A percentile compares a stretch with the other conserved stretches of the same genome.
These are phyloP conservation scores for Smithornis capensis DNA, from an alignment of 2,113 vertebrate species.

Conservation along the genomic window DNA sequence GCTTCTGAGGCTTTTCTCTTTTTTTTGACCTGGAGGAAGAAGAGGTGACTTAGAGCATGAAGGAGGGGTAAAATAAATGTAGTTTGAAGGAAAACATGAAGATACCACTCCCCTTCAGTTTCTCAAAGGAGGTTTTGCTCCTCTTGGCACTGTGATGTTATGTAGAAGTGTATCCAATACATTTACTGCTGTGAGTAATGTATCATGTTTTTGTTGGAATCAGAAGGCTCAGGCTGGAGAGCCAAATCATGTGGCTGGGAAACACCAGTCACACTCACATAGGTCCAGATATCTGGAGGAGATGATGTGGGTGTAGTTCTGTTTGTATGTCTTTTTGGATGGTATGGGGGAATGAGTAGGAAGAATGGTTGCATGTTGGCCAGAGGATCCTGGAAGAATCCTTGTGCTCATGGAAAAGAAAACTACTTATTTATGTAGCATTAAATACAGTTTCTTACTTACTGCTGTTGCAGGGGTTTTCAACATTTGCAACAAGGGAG, in stretches of 20 bases:
- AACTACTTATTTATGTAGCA: background rate
- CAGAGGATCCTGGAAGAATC: background rate
- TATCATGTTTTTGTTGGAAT: constrained; percentile 34
- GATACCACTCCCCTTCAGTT: background rate
- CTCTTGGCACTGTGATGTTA: background rate
- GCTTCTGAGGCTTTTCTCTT: background rate
- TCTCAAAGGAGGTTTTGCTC: background rate
- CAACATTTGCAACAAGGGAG: background rate
- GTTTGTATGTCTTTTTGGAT: constrained; percentile 9
- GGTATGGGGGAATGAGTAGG: background rate
- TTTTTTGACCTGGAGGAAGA: background rate
- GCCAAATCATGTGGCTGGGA: background rate
- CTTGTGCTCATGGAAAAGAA: background rate
- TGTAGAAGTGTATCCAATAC: background rate
- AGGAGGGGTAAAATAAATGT: background rate
- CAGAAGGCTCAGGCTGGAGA: background rate
- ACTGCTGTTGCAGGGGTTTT: background rate
- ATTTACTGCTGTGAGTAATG: background rate
- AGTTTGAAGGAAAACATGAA: background rate
- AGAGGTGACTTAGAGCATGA: background rate
- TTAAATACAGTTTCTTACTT: background rate
- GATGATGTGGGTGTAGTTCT: constrained; percentile 27
- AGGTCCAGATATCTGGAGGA: background rate
- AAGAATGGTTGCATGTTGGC: background rate
- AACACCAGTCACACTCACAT: background rate